Conservation (phyloP, 2,888 invertebrate species). For the Iphiclides podalirius region DNA sequence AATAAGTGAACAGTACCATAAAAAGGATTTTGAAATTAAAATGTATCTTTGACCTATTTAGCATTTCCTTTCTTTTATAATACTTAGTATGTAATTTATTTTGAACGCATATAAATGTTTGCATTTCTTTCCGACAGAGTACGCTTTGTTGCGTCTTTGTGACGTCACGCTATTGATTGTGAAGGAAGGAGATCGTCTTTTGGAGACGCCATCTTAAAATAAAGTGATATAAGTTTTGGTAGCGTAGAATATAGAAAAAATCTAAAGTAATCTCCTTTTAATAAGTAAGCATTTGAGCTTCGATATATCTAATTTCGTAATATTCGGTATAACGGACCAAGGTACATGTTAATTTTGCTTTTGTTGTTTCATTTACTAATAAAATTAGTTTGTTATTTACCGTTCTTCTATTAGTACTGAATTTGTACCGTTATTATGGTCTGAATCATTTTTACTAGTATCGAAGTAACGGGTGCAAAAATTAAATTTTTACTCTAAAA, state of each 20-base stretch:
- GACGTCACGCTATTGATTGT: constrained; percentile 77
- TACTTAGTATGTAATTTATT: too few species aligned
- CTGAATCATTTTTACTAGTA: constrained; percentile 36
- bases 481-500: constrained; percentile 35
- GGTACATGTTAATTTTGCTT: constrained; percentile 81
- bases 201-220: constrained; percentile 79
- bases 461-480: constrained; percentile 31
- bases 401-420: constrained; percentile 56
- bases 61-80: too few species aligned
- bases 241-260: constrained; percentile 76
- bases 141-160: constrained; percentile 70
- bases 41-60: too few species aligned
- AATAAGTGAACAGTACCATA: too few species aligned
- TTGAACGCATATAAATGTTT: constrained; percentile 31
- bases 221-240: constrained; percentile 82
- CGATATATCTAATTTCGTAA: constrained; percentile 61
- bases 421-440: constrained; percentile 61
- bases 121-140: constrained; percentile 45
- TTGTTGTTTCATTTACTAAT: constrained; percentile 50
- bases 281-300: constrained; percentile 63
- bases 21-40: too few species aligned
- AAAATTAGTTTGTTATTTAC: constrained; percentile 72
- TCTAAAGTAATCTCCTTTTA: constrained; percentile 73
- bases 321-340: constrained; percentile 90
- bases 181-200: constrained; percentile 72